These are phyloP conservation scores for Ancistrus triradiatus DNA, from an alignment of 2,113 vertebrate genomes.

Conservation along the genomic window DNA sequence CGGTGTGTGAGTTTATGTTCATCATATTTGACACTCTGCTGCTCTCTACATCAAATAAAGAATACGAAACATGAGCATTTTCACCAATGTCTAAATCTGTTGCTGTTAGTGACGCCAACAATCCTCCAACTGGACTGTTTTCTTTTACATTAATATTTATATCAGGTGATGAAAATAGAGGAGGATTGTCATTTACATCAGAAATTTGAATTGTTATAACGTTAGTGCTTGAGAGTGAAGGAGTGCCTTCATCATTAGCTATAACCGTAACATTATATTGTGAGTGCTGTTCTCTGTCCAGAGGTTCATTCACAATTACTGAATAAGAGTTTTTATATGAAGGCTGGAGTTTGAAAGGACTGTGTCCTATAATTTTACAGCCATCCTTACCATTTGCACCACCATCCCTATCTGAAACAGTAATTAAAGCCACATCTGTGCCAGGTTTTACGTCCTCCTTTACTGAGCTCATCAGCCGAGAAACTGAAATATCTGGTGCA, in stretches of 20 bases:
- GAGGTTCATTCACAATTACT: slow-evolving; percentile 64
- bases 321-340: slow-evolving; percentile 80
- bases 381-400: slow-evolving; percentile 71
- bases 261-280: slow-evolving; percentile 71
- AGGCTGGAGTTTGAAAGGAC: slow-evolving; percentile 75
- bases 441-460: slow-evolving; percentile 68
- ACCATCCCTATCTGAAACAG: slow-evolving; percentile 72
- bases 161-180: slow-evolving; percentile 61
- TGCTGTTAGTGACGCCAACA: slow-evolving; percentile 62
- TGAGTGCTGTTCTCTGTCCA: slow-evolving; percentile 72
- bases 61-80: slow-evolving; percentile 71
- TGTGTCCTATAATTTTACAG: slow-evolving; percentile 56
- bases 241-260: slow-evolving; percentile 74
- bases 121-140: slow-evolving; percentile 61
- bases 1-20: slow-evolving; percentile 55
- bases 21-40: slow-evolving; percentile 64
- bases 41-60: slow-evolving; percentile 62
- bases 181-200: slow-evolving; percentile 83
- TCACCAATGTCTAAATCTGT: slow-evolving; percentile 65
- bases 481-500: slow-evolving; percentile 45
- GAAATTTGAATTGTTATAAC: slow-evolving; percentile 67
- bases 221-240: slow-evolving; percentile 65
- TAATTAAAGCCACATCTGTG: slow-evolving; percentile 74
- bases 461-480: slow-evolving; percentile 67
- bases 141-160: slow-evolving; percentile 72